Evolutionary conservation across 2,888 invertebrate genomes (phyloP).

Genomic region (Mimumesa dahlbomi): DNA sequence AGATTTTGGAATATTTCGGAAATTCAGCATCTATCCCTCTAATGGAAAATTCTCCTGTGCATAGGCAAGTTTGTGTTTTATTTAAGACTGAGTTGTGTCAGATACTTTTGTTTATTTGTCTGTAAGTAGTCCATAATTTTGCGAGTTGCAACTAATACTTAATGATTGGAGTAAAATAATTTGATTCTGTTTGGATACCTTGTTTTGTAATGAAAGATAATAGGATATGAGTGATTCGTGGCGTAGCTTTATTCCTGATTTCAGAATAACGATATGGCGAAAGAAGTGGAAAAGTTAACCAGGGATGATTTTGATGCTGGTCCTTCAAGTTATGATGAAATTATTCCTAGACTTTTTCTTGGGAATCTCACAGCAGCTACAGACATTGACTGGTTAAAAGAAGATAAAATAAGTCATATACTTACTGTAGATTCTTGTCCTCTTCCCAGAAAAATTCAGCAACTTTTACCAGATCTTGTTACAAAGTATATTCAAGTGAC

Average conservation of each 20-base stretch:
- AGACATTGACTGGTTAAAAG: slow-evolving; percentile 85
- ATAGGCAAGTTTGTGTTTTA: slow-evolving; percentile 23
- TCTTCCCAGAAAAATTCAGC: slow-evolving; percentile 87
- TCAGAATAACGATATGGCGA: slow-evolving; percentile 47
- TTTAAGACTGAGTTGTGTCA: neutral
- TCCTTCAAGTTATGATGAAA: slow-evolving; percentile 83
- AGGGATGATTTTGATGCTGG: slow-evolving; percentile 82
- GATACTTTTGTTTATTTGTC: neutral
- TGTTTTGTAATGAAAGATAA: too few species aligned
- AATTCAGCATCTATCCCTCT: slow-evolving; percentile 1
- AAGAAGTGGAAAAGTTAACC: slow-evolving; percentile 59
- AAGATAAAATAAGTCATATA: slow-evolving; percentile 87
- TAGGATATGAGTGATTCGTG: neutral
- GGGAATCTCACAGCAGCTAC: slow-evolving; percentile 91
- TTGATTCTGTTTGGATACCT: too few species aligned
- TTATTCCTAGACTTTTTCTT: slow-evolving; percentile 83
- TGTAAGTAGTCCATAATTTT: neutral
- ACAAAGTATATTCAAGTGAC: slow-evolving; percentile 91
- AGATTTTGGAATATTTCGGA: slow-evolving; percentile 4
- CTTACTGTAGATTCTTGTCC: slow-evolving; percentile 93
- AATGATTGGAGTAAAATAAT: too few species aligned
- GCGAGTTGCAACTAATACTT: too few species aligned
- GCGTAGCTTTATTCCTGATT: slow-evolving; percentile 38
- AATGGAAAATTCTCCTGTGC: neutral
- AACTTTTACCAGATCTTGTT: slow-evolving; percentile 83